Base-by-base conservation (phyloP, 2,888 invertebrate species). In the Cactoblastis cactorum region DNA sequence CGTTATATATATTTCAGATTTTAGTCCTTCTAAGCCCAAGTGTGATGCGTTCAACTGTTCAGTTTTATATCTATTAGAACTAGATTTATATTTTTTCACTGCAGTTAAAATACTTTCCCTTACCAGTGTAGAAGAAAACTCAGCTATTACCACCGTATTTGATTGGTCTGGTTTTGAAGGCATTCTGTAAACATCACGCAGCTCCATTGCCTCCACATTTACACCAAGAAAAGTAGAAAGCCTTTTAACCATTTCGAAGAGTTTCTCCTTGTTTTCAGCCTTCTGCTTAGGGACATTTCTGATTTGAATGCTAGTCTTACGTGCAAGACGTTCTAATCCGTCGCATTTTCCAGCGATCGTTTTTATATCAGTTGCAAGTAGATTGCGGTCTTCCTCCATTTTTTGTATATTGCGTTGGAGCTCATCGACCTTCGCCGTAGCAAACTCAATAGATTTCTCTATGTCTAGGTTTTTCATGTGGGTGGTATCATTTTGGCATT, bases 21-120 rank as follows among this genome's bases (percentile, higher is more conserved):
- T 50, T 2, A 47, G 43, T 32, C 43, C 37, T 14, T 39, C 18
- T 1, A 53, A 1, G 3, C 50, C 53, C 11, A 53, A 3, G 8
- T 53, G 50, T 4, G 49, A 17, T 1, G 53, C 24, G n/a, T 53
- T 53, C 5, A 53, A 11, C 22, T 43, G 50, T 11, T 53, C 53
- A 6, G 50, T 53, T 37, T 53, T 53, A 33, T 32, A 53, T 41
- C 32, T 34, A 12, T 18, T 48, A 2, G 53, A 34, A 1, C 15
- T 38, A 0, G 14, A 9, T 14, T 47, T 47, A 17, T 47, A 19
- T 3, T 19, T 53, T 37, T 50, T 50, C 3, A 37, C 45, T 28
- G 52, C 52, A 5, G 8, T 19, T 1, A 45, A 5, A 32, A 48
- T 35, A 2, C 35, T 48, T 4, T 1, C 28, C 28, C 48, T 48